These are phyloP conservation scores for Xylota sylvarum DNA, from an alignment of 2,888 invertebrate species.

Conservation along the genomic window DNA sequence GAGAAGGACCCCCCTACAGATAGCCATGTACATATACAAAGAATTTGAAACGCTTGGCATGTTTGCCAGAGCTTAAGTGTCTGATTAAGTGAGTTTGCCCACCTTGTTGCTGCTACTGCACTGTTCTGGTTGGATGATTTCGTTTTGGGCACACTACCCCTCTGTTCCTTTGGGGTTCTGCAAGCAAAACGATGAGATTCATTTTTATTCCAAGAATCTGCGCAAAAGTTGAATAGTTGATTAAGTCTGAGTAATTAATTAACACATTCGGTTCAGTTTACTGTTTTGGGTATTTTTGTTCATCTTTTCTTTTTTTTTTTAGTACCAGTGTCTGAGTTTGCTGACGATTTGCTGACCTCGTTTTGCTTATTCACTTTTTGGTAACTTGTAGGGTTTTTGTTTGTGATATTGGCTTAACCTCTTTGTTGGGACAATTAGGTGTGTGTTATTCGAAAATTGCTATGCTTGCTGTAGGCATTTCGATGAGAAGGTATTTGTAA, in stretches of 20 bases:
- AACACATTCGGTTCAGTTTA: conserved; percentile 43
- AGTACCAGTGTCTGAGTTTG: conserved; percentile 14
- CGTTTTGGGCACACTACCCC: neutral
- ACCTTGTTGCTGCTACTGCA: conserved; percentile 7
- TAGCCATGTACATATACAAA: neutral
- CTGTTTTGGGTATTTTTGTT: neutral
- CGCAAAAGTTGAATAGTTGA: conserved; percentile 51
- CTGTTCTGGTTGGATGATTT: neutral
- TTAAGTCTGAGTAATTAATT: conserved; percentile 64
- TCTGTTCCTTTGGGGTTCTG: neutral
- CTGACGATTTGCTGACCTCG: conserved; percentile 37
- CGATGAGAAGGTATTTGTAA: neutral
- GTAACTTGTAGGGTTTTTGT: conserved; percentile 9
- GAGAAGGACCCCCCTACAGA: conserved; percentile 1
- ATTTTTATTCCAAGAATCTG: conserved; percentile 31
- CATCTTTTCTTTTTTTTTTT: too few species aligned
- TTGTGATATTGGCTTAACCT: conserved; percentile 5
- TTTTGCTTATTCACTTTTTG: conserved; percentile 15
- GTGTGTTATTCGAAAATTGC: neutral
- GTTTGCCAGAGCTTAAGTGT: conserved; percentile 21
- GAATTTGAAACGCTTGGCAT: conserved; percentile 21
- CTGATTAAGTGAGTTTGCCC: conserved; percentile 8
- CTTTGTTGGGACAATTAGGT: conserved; percentile 2
- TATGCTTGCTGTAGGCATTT: neutral
- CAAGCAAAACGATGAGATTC: neutral